phyloP scores from a whole-genome alignment of 2,888 invertebrate species.

The Allolobophora icterica region DNA sequence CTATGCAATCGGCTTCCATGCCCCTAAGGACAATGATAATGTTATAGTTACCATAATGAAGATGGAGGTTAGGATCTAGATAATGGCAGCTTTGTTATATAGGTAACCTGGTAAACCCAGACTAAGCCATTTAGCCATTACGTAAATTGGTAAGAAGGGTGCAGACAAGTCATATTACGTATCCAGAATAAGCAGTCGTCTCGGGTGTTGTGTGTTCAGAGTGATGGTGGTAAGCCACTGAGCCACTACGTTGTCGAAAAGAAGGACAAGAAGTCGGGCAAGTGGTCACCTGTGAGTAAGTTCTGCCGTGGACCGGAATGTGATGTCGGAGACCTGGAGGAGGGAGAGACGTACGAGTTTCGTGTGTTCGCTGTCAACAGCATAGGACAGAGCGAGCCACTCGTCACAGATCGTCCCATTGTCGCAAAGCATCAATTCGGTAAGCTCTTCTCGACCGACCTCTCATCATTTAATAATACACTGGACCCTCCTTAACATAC shows the following conservation, averaged over 20 bases:
- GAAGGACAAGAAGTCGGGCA: slow-evolving; percentile 75
- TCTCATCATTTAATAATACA: slow-evolving; percentile 8
- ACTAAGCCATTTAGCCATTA: not conserved
- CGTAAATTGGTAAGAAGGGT: not conserved
- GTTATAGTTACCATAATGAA: not conserved
- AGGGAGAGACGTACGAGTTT: slow-evolving; percentile 82
- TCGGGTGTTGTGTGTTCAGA: slow-evolving; percentile 63
- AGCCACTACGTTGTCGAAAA: slow-evolving; percentile 96
- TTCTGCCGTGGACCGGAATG: slow-evolving; percentile 67
- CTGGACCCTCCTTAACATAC: not conserved
- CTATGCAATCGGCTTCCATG: too few species aligned
- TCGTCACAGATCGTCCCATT: slow-evolving; percentile 85
- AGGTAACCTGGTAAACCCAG: not conserved
- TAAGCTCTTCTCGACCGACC: slow-evolving; percentile 51
- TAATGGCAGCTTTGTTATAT: not conserved
- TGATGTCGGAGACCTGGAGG: slow-evolving; percentile 89
- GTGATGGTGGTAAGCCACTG: slow-evolving; percentile 93
- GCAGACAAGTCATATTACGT: not conserved
- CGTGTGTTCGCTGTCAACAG: slow-evolving; percentile 97
- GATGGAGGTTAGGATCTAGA: not conserved
- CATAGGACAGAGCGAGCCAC: slow-evolving; percentile 92
- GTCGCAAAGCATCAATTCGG: slow-evolving; percentile 96
- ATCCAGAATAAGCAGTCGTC: not conserved
- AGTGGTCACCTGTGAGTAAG: slow-evolving; percentile 72
- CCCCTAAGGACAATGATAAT: not conserved